phyloP scores from a whole-genome alignment of 1,140 invertebrate species.

The Ceratitis capitata region DNA sequence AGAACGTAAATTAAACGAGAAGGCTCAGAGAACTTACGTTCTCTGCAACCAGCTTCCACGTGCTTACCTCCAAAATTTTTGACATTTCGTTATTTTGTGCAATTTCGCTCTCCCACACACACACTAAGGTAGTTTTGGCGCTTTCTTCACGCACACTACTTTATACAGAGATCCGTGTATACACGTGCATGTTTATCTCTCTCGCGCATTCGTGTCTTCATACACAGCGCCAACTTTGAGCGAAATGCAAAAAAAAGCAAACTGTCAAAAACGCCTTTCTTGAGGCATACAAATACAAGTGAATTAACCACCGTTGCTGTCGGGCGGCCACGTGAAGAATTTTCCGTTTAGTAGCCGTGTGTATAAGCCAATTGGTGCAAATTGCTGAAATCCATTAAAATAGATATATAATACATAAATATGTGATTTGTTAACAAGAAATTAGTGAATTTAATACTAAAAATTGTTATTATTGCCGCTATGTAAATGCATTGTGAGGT shows the following conservation, averaged over 20 bases:
- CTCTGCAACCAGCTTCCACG: no score
- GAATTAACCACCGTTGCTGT: constrained; percentile 26
- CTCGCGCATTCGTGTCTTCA: not conserved
- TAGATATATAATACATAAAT: not conserved
- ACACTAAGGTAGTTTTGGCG: not conserved
- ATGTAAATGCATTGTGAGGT: constrained; percentile 28
- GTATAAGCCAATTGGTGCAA: not conserved
- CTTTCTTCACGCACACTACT: not conserved
- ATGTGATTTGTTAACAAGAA: not conserved
- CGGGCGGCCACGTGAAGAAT: constrained; percentile 27
- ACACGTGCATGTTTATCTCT: not conserved
- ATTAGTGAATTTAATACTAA: constrained; percentile 13
- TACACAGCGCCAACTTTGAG: not conserved
- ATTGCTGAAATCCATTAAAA: not conserved
- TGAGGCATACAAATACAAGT: not conserved
- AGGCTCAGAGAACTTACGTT: no score
- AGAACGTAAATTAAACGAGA: no score
- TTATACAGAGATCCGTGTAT: not conserved
- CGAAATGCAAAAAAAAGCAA: not conserved
- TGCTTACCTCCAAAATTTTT: not conserved
- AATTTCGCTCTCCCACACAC: not conserved
- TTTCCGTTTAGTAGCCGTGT: constrained; percentile 7
- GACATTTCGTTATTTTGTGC: not conserved
- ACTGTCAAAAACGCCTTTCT: constrained; percentile 14
- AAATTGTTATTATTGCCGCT: not conserved